phyloP scores from a whole-genome alignment of 2,888 invertebrate genomes.

The Ferdinandea cuprea region DNA sequence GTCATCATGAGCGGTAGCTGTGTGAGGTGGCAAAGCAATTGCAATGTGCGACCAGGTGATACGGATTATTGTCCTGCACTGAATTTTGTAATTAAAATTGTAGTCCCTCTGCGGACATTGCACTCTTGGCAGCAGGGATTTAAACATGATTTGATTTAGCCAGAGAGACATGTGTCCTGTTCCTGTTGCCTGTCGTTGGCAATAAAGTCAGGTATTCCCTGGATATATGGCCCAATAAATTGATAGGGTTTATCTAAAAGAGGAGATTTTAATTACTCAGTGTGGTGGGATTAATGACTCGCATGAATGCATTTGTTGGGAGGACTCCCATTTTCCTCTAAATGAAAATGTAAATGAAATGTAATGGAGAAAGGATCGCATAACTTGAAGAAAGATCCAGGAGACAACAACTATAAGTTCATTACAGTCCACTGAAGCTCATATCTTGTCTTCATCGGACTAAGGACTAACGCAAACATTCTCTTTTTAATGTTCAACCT shows the following conservation, averaged over 20 bases:
- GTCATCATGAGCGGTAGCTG: too few relatives aligned
- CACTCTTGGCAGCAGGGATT: slow-evolving; percentile 49
- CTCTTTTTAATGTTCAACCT: background rate
- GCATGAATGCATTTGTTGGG: slow-evolving; percentile 22
- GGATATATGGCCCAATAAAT: slow-evolving; percentile 51
- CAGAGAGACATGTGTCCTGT: slow-evolving; percentile 12
- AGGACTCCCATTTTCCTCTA: too few relatives aligned
- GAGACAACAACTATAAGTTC: too few relatives aligned
- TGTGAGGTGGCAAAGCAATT: too few relatives aligned
- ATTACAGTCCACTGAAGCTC: too few relatives aligned
- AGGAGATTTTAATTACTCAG: slow-evolving; percentile 55
- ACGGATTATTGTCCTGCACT: slow-evolving; percentile 50
- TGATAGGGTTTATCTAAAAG: slow-evolving; percentile 51
- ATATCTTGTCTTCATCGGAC: background rate
- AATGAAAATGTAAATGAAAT: too few relatives aligned
- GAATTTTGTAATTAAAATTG: slow-evolving; percentile 64
- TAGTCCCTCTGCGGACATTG: slow-evolving; percentile 39
- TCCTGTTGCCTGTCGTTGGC: slow-evolving; percentile 27
- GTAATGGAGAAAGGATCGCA: too few relatives aligned
- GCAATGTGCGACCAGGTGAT: slow-evolving; percentile 53
- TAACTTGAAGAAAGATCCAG: too few relatives aligned
- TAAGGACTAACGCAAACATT: background rate
- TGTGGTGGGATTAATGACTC: slow-evolving; percentile 37
- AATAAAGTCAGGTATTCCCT: slow-evolving; percentile 53
- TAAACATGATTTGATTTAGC: slow-evolving; percentile 25